Percentiles rank a stretch among this genome's conserved stretches.
phyloP scores from a whole-genome alignment of 2,797 vertebrate species.

The Thunnus albacares region DNA sequence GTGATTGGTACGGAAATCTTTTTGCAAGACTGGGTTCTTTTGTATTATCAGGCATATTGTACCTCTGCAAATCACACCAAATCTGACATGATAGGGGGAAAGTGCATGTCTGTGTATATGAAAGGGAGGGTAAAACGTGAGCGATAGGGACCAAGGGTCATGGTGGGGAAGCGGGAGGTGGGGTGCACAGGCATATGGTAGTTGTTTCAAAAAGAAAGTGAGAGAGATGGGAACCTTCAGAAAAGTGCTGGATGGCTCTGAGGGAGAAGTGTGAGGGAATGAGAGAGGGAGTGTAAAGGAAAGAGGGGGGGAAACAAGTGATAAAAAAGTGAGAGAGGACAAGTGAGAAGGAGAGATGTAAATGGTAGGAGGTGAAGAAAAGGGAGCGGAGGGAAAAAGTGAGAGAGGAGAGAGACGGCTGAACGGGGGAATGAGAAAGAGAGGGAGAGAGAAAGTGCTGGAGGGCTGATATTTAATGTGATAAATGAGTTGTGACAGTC shows the following conservation, averaged over 20 bases:
- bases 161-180: conserved; percentile 43
- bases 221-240: conserved; percentile 78
- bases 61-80: conserved; percentile 66
- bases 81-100: conserved; percentile 61
- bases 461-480: conserved; percentile 90
- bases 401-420: conserved; percentile 58
- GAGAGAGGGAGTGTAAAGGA: conserved; percentile 44
- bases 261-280: conserved; percentile 70
- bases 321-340: conserved; percentile 57
- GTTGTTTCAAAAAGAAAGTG: conserved; percentile 75
- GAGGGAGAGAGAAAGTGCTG: conserved; percentile 78
- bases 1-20: conserved; percentile 68
- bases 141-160: conserved; percentile 66
- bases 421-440: conserved; percentile 60
- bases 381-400: conserved; percentile 48
- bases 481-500: conserved; percentile 90
- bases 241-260: conserved; percentile 72
- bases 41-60: conserved; percentile 68
- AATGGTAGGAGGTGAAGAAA: conserved; percentile 73
- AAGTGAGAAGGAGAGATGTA: conserved; percentile 71
- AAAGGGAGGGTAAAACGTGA: conserved; percentile 30
- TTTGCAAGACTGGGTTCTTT: conserved; percentile 72
- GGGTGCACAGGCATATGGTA: conserved; percentile 81
- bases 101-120: conserved; percentile 38
- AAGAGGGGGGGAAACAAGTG: conserved; percentile 39